Conservation (phyloP, 2,888 invertebrate species). For the Tryphoninae sp. region DNA sequence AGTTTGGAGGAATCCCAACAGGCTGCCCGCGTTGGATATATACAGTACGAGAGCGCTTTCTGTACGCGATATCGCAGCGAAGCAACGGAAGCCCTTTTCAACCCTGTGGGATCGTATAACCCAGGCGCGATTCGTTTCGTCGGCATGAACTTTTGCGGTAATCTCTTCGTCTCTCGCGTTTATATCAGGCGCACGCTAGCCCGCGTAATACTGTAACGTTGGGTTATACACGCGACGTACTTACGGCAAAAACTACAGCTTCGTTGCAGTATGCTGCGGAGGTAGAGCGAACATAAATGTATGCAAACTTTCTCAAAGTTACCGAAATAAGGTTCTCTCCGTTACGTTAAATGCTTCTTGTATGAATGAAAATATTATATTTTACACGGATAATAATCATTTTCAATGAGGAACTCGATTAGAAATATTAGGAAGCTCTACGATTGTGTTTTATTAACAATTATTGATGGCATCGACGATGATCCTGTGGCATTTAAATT, state of each 20-base stretch:
- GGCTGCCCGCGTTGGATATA: slow-evolving; percentile 10
- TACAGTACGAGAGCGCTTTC: not conserved
- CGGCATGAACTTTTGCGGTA: slow-evolving; percentile 57
- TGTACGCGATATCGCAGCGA: slow-evolving; percentile 50
- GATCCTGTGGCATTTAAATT: too few relatives aligned
- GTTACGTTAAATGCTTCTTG: not conserved
- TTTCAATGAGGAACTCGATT: not conserved
- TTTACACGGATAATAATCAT: not conserved
- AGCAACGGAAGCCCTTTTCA: slow-evolving; percentile 48
- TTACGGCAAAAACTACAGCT: not conserved
- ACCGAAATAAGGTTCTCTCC: not conserved
- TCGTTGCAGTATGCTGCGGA: slow-evolving; percentile 20
- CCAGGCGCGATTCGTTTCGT: slow-evolving; percentile 47
- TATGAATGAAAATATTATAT: not conserved
- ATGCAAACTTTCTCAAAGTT: slow-evolving; percentile 14
- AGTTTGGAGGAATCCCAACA: slow-evolving; percentile 62
- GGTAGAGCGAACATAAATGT: slow-evolving; percentile 10
- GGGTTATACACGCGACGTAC: slow-evolving; percentile 1
- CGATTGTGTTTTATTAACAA: too few relatives aligned
- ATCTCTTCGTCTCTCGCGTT: slow-evolving; percentile 57
- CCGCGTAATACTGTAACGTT: slow-evolving; percentile 18
- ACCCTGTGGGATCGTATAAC: slow-evolving; percentile 42
- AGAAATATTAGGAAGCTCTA: not conserved
- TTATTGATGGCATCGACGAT: not conserved
- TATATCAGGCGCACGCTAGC: not conserved